These are phyloP conservation scores for Margaritifera margaritifera DNA, from an alignment of 2,888 invertebrate genomes.

Conservation along the genomic window DNA sequence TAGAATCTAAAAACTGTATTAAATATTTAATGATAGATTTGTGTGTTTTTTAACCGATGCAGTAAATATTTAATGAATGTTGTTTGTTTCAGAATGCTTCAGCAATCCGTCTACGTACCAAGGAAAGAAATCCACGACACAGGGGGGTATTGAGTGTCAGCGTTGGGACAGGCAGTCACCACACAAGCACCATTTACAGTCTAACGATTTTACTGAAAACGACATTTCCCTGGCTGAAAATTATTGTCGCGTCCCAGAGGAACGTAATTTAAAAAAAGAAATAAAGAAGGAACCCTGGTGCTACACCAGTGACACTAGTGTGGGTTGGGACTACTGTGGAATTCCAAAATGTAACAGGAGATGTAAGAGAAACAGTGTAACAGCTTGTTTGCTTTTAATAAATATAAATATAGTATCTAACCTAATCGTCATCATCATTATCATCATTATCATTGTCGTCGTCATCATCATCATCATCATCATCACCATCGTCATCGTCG, in stretches of 20 bases:
- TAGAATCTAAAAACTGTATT: no score
- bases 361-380: no score
- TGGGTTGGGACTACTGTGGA: conserved; percentile 16
- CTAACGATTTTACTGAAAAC: background rate
- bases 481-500: no score
- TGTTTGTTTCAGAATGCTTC: no score
- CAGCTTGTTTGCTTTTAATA: no score
- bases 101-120: background rate
- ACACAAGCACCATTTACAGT: background rate
- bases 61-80: no score
- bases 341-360: conserved; percentile 9
- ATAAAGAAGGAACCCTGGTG: conserved; percentile 30
- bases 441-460: rapidly evolving
- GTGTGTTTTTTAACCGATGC: no score
- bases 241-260: conserved; percentile 15
- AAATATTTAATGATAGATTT: no score
- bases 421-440: no score
- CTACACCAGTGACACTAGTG: conserved; percentile 8
- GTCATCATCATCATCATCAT: no score
- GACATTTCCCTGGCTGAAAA: background rate
- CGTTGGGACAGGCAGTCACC: conserved; percentile 11
- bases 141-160: conserved; percentile 5
- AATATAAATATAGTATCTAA: no score
- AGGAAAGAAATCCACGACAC: conserved; percentile 4
- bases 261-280: background rate